phyloP scores from a whole-genome alignment of 2,888 invertebrate genomes.

The Epinotia demarniana region DNA sequence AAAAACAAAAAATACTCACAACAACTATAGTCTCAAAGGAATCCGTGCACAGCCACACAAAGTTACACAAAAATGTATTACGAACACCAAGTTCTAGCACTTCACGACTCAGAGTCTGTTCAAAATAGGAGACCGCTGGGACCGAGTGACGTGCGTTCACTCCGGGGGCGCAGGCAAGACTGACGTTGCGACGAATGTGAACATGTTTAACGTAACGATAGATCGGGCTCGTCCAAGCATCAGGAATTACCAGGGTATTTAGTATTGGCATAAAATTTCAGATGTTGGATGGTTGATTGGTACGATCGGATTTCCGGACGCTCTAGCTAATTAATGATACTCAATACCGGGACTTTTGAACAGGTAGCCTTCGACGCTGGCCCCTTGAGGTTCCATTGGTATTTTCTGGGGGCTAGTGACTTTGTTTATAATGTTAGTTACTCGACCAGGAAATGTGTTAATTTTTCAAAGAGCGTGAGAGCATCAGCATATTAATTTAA shows the following conservation, averaged over 20 bases:
- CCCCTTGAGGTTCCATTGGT: not conserved
- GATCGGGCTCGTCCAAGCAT: slow-evolving; percentile 16
- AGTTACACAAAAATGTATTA: slow-evolving; percentile 37
- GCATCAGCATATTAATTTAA: too few relatives aligned
- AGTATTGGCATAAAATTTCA: slow-evolving; percentile 41
- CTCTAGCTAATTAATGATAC: slow-evolving; percentile 29
- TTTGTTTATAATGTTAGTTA: not conserved
- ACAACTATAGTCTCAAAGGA: slow-evolving; percentile 17
- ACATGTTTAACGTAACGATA: slow-evolving; percentile 27
- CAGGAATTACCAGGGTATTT: slow-evolving; percentile 34
- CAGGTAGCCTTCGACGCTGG: not conserved
- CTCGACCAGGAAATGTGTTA: too few relatives aligned
- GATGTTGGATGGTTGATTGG: slow-evolving; percentile 28
- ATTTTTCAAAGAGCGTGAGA: too few relatives aligned
- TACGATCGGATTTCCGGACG: slow-evolving; percentile 13
- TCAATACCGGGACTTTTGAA: slow-evolving; percentile 18
- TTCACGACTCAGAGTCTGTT: slow-evolving; percentile 49
- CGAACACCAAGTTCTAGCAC: slow-evolving; percentile 39
- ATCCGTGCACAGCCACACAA: slow-evolving; percentile 39
- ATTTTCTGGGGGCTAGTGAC: not conserved
- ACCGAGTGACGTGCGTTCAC: slow-evolving; percentile 49
- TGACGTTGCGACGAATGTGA: slow-evolving; percentile 44
- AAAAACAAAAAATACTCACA: slow-evolving; percentile 27
- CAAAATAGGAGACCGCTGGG: slow-evolving; percentile 42
- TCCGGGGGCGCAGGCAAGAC: slow-evolving; percentile 48